Evolutionary conservation across 2,113 vertebrate species (phyloP).

Genomic region (Silurus asotus): DNA sequence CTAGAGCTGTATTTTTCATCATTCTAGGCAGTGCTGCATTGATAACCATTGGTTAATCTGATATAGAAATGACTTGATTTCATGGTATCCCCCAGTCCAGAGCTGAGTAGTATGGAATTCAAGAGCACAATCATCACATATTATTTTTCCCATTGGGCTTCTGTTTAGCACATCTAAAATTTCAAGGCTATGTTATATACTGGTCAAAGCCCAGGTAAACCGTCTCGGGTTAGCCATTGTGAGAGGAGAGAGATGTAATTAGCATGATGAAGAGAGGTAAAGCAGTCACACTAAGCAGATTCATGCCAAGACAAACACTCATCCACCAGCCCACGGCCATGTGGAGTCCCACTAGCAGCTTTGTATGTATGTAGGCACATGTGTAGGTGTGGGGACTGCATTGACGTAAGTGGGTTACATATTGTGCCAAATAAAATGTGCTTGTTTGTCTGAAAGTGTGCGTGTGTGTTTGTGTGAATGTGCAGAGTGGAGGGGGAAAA

Average conservation of each 20-base stretch:
- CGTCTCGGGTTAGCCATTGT: not conserved
- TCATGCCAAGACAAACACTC: slow-evolving; percentile 18
- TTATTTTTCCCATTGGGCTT: not conserved
- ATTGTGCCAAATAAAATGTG: not conserved
- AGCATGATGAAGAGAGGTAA: not conserved
- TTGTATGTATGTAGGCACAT: slow-evolving; percentile 34
- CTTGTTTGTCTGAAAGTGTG: not conserved
- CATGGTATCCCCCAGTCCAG: not conserved
- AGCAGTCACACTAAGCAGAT: not conserved
- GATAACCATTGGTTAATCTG: not conserved
- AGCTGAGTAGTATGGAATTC: not conserved
- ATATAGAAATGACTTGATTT: not conserved
- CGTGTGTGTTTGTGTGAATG: not conserved
- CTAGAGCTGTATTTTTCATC: not conserved
- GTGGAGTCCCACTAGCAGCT: slow-evolving; percentile 52
- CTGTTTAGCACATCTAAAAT: slow-evolving; percentile 5
- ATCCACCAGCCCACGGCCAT: slow-evolving; percentile 22
- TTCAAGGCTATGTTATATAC: not conserved
- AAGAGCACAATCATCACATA: not conserved
- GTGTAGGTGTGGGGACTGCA: slow-evolving; percentile 22
- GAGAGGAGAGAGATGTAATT: not conserved
- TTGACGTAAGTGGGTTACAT: slow-evolving; percentile 22
- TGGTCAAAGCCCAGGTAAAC: slow-evolving; percentile 16
- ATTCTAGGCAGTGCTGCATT: not conserved
- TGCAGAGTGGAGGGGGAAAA: slow-evolving; percentile 14